A percentile compares a stretch with the other conserved stretches of the same genome.
Conservation (phyloP, 2,797 vertebrate genomes). For the Rhyacichthys aspro region DNA sequence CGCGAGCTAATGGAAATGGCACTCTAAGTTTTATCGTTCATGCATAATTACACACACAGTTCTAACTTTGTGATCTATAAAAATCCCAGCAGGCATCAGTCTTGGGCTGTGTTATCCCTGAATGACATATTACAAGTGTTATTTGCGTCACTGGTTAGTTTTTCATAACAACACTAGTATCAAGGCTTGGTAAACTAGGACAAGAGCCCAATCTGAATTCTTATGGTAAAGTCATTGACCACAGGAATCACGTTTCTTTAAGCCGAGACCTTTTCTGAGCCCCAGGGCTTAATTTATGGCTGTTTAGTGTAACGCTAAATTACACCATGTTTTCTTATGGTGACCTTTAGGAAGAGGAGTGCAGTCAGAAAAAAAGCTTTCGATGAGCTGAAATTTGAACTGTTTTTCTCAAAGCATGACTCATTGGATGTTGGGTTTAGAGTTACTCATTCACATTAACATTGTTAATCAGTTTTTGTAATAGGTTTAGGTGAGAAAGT, state of each 20-base stretch:
- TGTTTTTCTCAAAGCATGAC: neutral
- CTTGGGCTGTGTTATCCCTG: neutral
- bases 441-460: too few species aligned
- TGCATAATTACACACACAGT: constrained; percentile 39
- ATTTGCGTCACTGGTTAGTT: constrained; percentile 38
- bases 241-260: constrained; percentile 31
- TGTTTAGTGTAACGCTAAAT: constrained; percentile 24
- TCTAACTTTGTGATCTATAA: constrained; percentile 36
- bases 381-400: neutral
- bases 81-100: constrained; percentile 33
- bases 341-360: constrained; percentile 5
- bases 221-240: constrained; percentile 52
- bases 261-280: constrained; percentile 22
- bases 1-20: constrained; percentile 22
- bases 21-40: constrained; percentile 33
- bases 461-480: too few species aligned
- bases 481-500: too few species aligned
- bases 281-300: constrained; percentile 30
- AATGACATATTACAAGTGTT: neutral
- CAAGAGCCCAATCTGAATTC: constrained; percentile 40
- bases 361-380: constrained; percentile 13
- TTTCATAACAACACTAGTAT: constrained; percentile 42
- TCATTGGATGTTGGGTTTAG: too few species aligned
- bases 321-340: constrained; percentile 20
- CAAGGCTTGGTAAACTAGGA: constrained; percentile 40